Evolutionary conservation across 2,888 invertebrate species (phyloP).

Genomic region (Philhelius pedissequus): DNA sequence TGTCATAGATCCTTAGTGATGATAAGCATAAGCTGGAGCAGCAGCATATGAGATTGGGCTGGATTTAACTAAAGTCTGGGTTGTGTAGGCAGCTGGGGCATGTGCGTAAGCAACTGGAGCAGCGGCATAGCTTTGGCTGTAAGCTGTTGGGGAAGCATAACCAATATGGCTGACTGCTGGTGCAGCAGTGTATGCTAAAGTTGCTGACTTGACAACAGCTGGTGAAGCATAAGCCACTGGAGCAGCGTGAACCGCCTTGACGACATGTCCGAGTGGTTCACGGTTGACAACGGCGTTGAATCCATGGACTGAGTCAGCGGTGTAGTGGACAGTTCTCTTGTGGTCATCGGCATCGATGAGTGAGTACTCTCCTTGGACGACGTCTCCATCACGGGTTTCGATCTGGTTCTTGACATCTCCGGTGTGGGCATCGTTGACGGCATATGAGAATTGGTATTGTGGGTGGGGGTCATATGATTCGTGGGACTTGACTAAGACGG

Average conservation of each 20-base stretch:
- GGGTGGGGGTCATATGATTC: slow-evolving; percentile 76
- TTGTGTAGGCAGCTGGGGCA: slow-evolving; percentile 32
- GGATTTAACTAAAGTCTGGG: slow-evolving; percentile 15
- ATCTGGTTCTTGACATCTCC: slow-evolving; percentile 77
- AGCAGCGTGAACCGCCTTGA: neutral
- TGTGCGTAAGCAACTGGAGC: slow-evolving; percentile 28
- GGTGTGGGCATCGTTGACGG: slow-evolving; percentile 74
- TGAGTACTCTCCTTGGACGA: slow-evolving; percentile 76
- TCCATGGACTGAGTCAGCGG: slow-evolving; percentile 71
- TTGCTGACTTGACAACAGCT: slow-evolving; percentile 27
- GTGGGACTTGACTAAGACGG: slow-evolving; percentile 72
- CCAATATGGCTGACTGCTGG: slow-evolving; percentile 5
- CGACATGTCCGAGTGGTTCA: slow-evolving; percentile 28
- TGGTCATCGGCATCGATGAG: slow-evolving; percentile 76
- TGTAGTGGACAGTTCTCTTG: slow-evolving; percentile 72
- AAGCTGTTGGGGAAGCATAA: neutral
- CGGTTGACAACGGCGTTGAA: slow-evolving; percentile 71
- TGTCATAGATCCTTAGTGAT: neutral
- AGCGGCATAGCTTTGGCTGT: neutral
- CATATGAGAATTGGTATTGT: slow-evolving; percentile 75
- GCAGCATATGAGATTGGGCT: slow-evolving; percentile 19
- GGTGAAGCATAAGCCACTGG: slow-evolving; percentile 40
- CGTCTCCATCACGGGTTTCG: slow-evolving; percentile 76
- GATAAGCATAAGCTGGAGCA: slow-evolving; percentile 38
- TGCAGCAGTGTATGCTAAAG: slow-evolving; percentile 17